phyloP scores from a whole-genome alignment of 2,113 vertebrate species.

The Litocranius walleri region DNA sequence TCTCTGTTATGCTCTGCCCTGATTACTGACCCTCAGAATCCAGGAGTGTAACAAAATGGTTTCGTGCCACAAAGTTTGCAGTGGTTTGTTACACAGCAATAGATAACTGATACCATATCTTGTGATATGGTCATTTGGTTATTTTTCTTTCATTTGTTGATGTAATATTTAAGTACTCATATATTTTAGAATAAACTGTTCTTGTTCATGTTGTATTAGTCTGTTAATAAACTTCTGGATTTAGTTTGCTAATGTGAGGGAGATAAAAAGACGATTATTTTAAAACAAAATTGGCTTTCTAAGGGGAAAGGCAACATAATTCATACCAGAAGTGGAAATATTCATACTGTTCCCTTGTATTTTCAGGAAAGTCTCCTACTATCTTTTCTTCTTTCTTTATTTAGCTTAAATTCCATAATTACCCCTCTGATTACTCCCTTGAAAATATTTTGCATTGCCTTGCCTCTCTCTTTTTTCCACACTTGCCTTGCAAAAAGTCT shows the following conservation, averaged over 20 bases:
- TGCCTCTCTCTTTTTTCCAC: not conserved
- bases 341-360: not conserved
- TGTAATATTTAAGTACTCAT: not conserved
- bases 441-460: not conserved
- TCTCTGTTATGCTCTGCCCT: not conserved
- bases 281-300: not conserved
- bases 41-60: not conserved
- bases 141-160: not conserved
- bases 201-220: not conserved
- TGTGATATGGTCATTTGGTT: not conserved
- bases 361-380: not conserved
- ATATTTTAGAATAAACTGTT: not conserved
- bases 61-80: not conserved
- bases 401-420: not conserved
- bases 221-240: not conserved
- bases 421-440: not conserved
- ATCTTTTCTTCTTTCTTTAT: not conserved
- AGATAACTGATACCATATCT: not conserved
- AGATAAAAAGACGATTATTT: conserved; percentile 5
- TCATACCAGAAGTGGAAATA: not conserved
- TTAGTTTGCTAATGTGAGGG: not conserved
- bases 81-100: not conserved
- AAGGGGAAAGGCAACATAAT: not conserved
- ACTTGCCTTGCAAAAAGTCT: not conserved
- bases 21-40: not conserved